A percentile compares a stretch with the other conserved stretches of the same genome.
phyloP scores from a whole-genome alignment of 2,113 vertebrate genomes.

The Pelodiscus sinensis region DNA sequence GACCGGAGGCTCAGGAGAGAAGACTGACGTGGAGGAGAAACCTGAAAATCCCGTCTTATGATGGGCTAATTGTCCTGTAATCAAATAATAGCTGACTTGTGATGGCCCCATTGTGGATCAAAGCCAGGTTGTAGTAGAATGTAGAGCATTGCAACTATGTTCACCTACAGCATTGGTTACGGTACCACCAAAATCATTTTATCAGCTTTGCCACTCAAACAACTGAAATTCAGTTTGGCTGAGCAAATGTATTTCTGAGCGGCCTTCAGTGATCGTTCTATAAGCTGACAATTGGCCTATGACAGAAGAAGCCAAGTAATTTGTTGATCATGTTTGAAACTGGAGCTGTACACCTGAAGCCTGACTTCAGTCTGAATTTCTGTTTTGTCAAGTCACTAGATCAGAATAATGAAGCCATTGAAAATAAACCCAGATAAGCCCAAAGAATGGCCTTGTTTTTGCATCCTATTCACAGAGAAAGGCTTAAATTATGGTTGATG shows the following conservation, averaged over 20 bases:
- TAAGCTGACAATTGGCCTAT: not conserved
- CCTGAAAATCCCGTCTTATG: no score
- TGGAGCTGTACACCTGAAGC: not conserved
- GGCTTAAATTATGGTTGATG: no score
- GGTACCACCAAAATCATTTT: not conserved
- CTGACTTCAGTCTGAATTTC: not conserved
- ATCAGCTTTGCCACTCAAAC: not conserved
- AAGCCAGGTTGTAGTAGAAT: not conserved
- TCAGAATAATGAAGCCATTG: no score
- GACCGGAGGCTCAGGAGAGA: no score
- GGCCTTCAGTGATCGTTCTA: not conserved
- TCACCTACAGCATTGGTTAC: not conserved
- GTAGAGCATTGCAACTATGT: not conserved
- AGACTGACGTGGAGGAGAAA: no score
- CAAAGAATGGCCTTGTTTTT: no score
- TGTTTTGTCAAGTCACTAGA: not conserved
- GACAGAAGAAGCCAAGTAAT: not conserved
- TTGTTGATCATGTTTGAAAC: not conserved
- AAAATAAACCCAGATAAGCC: no score
- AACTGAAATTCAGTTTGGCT: not conserved
- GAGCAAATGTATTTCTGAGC: not conserved
- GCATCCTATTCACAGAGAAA: no score
- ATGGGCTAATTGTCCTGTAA: no score
- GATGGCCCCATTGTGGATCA: not conserved
- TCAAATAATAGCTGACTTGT: not conserved